Base-by-base conservation (phyloP, 1,140 invertebrate genomes). In the Papilio xuthus region DNA sequence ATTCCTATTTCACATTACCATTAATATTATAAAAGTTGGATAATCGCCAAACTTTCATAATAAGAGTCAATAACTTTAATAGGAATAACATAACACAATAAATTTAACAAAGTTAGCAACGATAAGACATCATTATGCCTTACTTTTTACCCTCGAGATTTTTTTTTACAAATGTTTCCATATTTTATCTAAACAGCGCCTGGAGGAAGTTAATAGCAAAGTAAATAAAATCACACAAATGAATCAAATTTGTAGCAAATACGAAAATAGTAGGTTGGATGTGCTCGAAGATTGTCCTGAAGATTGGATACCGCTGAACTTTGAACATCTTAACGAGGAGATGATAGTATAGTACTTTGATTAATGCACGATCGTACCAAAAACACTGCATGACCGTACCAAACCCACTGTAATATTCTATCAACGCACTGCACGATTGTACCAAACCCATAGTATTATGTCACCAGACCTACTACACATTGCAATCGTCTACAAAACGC, bases 201-300 rank as follows among this genome's bases (percentile, higher is more conserved):
- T 94, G 7, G 85, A 94, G 82, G 75, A 85, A 26, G 78, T 89
- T 4, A 84, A 90, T 47, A 76, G 83, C 2, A 94, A 90, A 80
- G 78, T 93, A 20, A 78, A 89, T 41, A 94, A 94, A 81, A 90
- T 94, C 6, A 83, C 81, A 41, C 90, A 92, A 79, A 83, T 94
- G 86, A 84, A 88, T 18, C 85, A 89, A 37, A 94, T 93, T 77
- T 94, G 93, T 78, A 81, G 86, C 72, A 94, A 94, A 81, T 94
- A 92, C 80, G 94, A 94, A 81, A 84, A 89, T 26, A 88, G 90
- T 7, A 85, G 85, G 9, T 91, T 93, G 77, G 82, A 87, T 18
- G 77, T 85, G 13, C 72, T 87, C 13, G 81, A 85, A 70, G 83
- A 86, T 20, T 76, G 77, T 4, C 82, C 85, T 20, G 79, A 83